Percentiles rank a stretch among this genome's conserved stretches.
Evolutionary conservation across 2,113 vertebrate genomes (phyloP).

Genomic region (Butastur rufipennis): DNA sequence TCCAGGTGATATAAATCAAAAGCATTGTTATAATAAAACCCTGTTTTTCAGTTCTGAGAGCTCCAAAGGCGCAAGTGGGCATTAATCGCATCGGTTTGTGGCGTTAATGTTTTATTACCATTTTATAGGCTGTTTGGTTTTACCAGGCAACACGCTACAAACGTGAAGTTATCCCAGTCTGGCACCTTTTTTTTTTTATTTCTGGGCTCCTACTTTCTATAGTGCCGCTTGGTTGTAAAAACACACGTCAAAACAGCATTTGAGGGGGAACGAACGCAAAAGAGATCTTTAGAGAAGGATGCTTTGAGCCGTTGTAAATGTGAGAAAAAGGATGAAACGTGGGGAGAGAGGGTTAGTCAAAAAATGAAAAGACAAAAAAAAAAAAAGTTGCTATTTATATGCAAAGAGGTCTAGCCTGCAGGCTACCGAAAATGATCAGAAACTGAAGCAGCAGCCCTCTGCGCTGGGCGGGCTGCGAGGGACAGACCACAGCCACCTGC

Average conservation of each 20-base stretch:
- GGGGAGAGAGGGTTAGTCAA: not conserved
- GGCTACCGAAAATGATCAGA: not conserved
- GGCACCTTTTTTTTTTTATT: not conserved
- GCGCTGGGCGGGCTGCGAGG: accelerated
- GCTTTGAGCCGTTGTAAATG: not conserved
- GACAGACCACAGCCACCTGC: not conserved
- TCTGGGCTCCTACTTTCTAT: not conserved
- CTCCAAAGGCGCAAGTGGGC: not conserved
- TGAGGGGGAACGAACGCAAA: not conserved
- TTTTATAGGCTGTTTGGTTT: not conserved
- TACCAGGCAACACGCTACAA: not conserved
- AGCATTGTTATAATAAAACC: not conserved
- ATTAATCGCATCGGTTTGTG: not conserved
- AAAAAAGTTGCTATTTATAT: not conserved
- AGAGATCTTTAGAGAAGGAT: not conserved
- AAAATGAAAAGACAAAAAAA: not conserved
- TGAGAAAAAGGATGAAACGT: not conserved
- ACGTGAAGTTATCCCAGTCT: not conserved
- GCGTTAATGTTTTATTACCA: not conserved
- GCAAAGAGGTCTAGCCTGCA: not conserved
- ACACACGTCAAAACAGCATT: not conserved
- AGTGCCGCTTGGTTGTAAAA: not conserved
- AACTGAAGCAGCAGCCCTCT: not conserved
- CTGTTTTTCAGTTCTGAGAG: not conserved
- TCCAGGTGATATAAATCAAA: not conserved